A percentile compares a stretch with the other conserved stretches of the same genome.
phyloP scores from a whole-genome alignment of 2,113 vertebrate genomes.

The Bufo gargarizans region DNA sequence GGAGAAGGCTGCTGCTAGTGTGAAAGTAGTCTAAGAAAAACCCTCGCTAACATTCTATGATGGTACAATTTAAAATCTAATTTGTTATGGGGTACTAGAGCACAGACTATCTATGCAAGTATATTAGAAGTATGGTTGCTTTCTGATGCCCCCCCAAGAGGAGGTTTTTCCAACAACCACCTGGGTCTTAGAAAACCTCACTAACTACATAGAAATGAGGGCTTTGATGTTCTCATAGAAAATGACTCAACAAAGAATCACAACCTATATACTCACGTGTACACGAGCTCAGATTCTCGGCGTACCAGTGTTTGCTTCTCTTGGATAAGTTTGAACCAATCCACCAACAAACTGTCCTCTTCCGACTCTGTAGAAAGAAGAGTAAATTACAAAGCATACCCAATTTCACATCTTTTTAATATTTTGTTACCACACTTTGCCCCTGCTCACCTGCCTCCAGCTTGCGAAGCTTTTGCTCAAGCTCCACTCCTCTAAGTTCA shows the following conservation, averaged over 20 bases:
- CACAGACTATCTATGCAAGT: no score
- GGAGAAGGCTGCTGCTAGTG: no score
- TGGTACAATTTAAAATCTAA: no score
- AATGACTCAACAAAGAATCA: background rate
- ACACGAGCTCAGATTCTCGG: constrained; percentile 84
- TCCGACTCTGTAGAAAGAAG: constrained; percentile 60
- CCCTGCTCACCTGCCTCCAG: constrained; percentile 72
- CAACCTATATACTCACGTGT: constrained; percentile 78
- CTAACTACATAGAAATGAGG: no score
- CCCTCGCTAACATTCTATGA: no score
- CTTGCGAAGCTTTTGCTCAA: constrained; percentile 83
- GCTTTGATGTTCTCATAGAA: no score
- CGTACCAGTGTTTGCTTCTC: constrained; percentile 85
- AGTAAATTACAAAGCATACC: constrained; percentile 43
- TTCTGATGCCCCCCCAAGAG: no score
- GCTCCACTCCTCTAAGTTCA: constrained; percentile 81
- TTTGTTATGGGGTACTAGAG: no score
- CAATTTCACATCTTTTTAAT: constrained; percentile 6
- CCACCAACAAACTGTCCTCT: constrained; percentile 83
- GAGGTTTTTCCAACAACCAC: no score
- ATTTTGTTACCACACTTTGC: background rate
- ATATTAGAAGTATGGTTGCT: no score
- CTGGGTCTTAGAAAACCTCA: no score
- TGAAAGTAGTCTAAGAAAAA: no score
- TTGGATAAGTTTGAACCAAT: constrained; percentile 89